Evolutionary conservation across 2,113 vertebrate species (phyloP).

Genomic region (Gorilla gorilla): DNA sequence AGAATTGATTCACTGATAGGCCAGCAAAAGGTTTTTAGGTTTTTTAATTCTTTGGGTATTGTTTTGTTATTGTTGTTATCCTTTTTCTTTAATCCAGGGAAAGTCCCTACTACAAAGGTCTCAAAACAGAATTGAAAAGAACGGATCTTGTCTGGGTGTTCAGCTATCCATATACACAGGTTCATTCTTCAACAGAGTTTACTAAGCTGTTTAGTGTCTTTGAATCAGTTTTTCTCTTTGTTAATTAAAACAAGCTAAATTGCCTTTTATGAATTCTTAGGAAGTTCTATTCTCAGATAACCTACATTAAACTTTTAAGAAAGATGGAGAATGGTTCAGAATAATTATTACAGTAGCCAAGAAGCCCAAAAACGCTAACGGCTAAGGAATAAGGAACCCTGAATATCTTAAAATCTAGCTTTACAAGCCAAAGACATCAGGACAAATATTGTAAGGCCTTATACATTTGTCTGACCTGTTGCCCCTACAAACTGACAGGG

Average conservation of each 20-base stretch:
- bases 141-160: neutral
- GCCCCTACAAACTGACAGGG: neutral
- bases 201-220: neutral
- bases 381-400: neutral
- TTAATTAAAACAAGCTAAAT: conserved; percentile 37
- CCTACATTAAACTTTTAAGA: neutral
- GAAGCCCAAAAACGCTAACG: neutral
- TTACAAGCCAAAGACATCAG: conserved; percentile 16
- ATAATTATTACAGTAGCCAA: neutral
- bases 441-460: neutral
- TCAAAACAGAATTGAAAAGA: conserved; percentile 13
- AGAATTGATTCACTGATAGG: neutral
- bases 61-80: neutral
- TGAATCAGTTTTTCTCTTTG: neutral
- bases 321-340: neutral
- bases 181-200: neutral
- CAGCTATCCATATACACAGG: neutral
- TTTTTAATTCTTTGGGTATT: neutral
- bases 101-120: neutral
- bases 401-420: neutral
- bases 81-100: neutral
- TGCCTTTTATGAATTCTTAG: conserved; percentile 16
- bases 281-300: neutral
- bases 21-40: neutral
- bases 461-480: neutral